These are phyloP conservation scores for Clytia hemisphaerica DNA, from an alignment of 30 jellyfish, hydroid and myxozoan species.

Conservation along the genomic window DNA sequence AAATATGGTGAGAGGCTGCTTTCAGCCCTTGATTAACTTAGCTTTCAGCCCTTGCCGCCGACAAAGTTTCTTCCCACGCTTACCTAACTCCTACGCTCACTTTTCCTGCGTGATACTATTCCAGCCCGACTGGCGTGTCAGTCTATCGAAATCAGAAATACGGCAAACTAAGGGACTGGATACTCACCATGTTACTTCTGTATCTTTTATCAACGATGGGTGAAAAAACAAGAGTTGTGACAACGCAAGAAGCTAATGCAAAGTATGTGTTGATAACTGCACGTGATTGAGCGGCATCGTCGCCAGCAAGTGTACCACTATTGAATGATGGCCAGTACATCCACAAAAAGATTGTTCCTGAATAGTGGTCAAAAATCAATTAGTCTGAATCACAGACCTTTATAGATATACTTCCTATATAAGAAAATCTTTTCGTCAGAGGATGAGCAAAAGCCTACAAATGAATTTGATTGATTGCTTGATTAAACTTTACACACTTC, in stretches of 20 bases:
- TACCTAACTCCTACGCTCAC: no score
- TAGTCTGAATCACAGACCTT: no score
- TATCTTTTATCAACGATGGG: conserved; percentile 60
- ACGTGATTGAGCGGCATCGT: conserved; percentile 64
- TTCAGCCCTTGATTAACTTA: no score
- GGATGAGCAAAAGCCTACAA: neutral
- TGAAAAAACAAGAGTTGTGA: conserved; percentile 51
- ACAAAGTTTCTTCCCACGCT: no score
- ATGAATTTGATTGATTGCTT: neutral
- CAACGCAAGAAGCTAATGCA: conserved; percentile 67
- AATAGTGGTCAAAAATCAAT: neutral
- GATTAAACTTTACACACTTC: no score
- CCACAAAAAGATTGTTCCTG: conserved; percentile 87
- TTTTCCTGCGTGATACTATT: no score
- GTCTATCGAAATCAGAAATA: no score
- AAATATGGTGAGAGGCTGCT: no score
- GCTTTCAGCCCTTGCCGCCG: no score
- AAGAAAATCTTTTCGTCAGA: neutral
- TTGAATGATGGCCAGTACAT: conserved; percentile 91
- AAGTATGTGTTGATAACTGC: conserved; percentile 83
- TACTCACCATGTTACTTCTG: conserved; percentile 64
- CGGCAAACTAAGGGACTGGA: no score
- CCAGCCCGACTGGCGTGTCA: no score
- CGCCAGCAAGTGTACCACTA: conserved; percentile 71
- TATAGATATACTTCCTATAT: no score